phyloP scores from a whole-genome alignment of 2,797 vertebrate genomes.

The Enteromius unitaeniatus region DNA sequence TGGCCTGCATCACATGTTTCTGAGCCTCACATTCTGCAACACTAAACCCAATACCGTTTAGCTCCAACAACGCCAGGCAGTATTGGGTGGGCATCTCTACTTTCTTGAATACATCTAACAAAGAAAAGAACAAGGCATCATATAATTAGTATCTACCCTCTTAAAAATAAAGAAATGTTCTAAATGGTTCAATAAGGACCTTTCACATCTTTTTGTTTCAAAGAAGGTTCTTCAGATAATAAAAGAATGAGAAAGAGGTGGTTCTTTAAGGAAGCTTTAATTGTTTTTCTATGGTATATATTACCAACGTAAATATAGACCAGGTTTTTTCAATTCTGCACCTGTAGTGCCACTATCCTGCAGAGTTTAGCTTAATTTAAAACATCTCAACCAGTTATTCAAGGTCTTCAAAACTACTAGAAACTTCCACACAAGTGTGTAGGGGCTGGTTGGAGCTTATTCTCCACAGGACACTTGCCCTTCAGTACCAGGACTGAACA shows the following conservation, averaged over 20 bases:
- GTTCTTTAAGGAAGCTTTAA: too few relatives aligned
- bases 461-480: neutral
- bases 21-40: conserved; percentile 87
- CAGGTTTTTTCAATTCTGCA: neutral
- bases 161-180: too few relatives aligned
- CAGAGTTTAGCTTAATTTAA: neutral
- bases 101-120: conserved; percentile 83
- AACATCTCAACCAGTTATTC: neutral
- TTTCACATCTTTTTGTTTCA: too few relatives aligned
- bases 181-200: too few relatives aligned
- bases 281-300: too few relatives aligned
- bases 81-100: conserved; percentile 95
- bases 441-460: neutral
- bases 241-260: too few relatives aligned
- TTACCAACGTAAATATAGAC: neutral
- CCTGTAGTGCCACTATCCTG: neutral
- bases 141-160: neutral
- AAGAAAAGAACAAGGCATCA: neutral
- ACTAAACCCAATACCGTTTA: conserved; percentile 97
- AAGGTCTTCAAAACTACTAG: neutral
- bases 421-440: neutral
- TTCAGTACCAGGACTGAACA: neutral
- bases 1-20: conserved; percentile 94
- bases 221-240: too few relatives aligned
- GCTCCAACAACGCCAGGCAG: conserved; percentile 90